These are phyloP conservation scores for Microplitis manilae DNA, from an alignment of 2,888 invertebrate genomes.

Conservation along the genomic window DNA sequence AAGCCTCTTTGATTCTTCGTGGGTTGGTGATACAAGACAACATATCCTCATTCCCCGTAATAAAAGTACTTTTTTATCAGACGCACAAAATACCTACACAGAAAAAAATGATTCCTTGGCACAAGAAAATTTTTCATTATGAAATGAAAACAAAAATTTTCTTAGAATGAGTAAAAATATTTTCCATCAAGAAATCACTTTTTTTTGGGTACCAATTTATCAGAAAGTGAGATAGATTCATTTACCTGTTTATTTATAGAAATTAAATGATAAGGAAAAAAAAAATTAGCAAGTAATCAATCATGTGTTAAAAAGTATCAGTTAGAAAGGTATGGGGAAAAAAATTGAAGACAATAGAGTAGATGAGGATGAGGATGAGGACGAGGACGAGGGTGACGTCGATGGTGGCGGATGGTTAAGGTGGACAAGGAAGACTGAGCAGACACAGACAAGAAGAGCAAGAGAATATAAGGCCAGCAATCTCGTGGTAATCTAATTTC, in stretches of 20 bases:
- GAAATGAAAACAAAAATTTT: too few species aligned
- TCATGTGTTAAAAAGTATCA: background rate
- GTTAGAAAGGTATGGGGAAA: conserved; percentile 21
- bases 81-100: background rate
- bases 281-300: background rate
- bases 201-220: too few species aligned
- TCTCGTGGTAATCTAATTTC: conserved; percentile 70
- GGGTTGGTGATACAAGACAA: background rate
- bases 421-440: conserved; percentile 24
- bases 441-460: conserved; percentile 40
- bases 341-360: conserved; percentile 43
- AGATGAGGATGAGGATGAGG: conserved; percentile 26
- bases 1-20: background rate
- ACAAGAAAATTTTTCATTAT: background rate
- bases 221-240: too few species aligned
- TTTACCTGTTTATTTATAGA: too few species aligned
- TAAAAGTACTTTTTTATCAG: background rate
- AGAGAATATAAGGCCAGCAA: conserved; percentile 61
- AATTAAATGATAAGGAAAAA: too few species aligned
- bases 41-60: background rate
- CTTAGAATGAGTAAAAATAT: too few species aligned
- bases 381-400: background rate
- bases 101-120: too few species aligned
- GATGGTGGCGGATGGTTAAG: conserved; percentile 22
- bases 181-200: too few species aligned